These are phyloP conservation scores for Tromatobia lineatoria DNA, from an alignment of 2,888 invertebrate species.

Conservation along the genomic window DNA sequence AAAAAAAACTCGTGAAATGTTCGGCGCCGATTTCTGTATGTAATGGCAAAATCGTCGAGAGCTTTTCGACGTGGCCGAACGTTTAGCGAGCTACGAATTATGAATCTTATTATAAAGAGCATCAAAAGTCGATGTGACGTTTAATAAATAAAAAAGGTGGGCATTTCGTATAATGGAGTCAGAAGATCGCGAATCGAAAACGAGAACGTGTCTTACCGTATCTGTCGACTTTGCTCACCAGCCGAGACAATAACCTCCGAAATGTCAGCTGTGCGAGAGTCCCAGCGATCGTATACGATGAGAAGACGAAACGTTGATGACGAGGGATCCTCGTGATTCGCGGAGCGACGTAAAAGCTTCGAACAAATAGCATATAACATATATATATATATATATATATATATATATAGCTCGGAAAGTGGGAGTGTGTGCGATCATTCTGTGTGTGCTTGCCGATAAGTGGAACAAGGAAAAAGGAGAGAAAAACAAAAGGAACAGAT, in stretches of 20 bases:
- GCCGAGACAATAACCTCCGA: conserved; percentile 16
- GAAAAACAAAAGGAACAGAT: conserved; percentile 27
- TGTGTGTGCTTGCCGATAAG: background rate
- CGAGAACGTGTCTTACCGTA: conserved; percentile 19
- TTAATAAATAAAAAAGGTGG: background rate
- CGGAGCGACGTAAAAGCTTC: background rate
- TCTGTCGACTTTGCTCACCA: background rate
- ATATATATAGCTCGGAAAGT: background rate
- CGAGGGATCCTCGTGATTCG: conserved; percentile 14
- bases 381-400: background rate
- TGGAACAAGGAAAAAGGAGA: background rate
- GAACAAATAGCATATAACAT: background rate
- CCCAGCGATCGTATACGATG: conserved; percentile 12
- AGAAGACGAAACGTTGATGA: conserved; percentile 27
- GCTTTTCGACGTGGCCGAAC: background rate
- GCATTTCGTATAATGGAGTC: conserved; percentile 23
- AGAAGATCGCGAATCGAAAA: background rate
- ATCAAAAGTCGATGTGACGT: conserved; percentile 16
- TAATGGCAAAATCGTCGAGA: conserved; percentile 12
- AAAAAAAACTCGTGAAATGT: background rate
- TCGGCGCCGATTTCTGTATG: background rate
- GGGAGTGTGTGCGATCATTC: background rate
- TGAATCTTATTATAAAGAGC: background rate
- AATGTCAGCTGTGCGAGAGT: conserved; percentile 25
- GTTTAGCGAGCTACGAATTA: background rate